Base-by-base conservation (phyloP, 2,797 vertebrate species). In the Poecilia gillii region DNA sequence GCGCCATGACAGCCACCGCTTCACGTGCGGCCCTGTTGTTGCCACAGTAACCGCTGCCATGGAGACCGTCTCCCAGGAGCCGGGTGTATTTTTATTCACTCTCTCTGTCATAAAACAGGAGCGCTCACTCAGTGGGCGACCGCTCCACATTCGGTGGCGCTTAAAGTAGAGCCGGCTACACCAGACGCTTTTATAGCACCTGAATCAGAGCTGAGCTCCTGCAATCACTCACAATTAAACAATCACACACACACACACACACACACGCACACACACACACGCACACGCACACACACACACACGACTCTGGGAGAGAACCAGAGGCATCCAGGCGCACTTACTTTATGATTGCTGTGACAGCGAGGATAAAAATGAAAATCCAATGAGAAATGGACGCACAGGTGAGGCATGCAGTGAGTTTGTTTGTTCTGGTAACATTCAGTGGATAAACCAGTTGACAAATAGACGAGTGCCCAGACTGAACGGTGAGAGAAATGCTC, bases 21-120 rank as follows among this genome's bases (percentile, higher is more conserved):
- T 93, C 94, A 95, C 89, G 89, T 94, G 93, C 90, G 90, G 91
- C 90, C 91, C 78, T 76, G 87, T 89, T 80, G 64, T 93, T 90
- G 57, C 89, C 90, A 92, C 90, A 89, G 94, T 90, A 94, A 95
- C 91, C 5, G 93, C 95, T 95, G 91, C 94, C 93, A 94, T 93
- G 93, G 94, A 91, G 94, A 96, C 95, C 53, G 86, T 92, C 86
- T 94, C 90, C 89, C 88, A 89, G 89, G 92, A 92, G 87, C 87
- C 28, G 87, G 90, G 91, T 93, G 85, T 93, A 93, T 95, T 95
- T 93, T 90, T 88, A 91, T 87, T 88, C 85, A 45, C 75, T 77
- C 82, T 75, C 81, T 78, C 75, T 89, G 83, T 85, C 92, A 93
- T 94, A 87, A 94, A 93, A 90, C 89, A 89, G 91, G 91, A 93